A percentile compares a stretch with the other conserved stretches of the same genome.
phyloP scores from a whole-genome alignment of 2,797 vertebrate genomes.

The Garrulus glandarius region DNA sequence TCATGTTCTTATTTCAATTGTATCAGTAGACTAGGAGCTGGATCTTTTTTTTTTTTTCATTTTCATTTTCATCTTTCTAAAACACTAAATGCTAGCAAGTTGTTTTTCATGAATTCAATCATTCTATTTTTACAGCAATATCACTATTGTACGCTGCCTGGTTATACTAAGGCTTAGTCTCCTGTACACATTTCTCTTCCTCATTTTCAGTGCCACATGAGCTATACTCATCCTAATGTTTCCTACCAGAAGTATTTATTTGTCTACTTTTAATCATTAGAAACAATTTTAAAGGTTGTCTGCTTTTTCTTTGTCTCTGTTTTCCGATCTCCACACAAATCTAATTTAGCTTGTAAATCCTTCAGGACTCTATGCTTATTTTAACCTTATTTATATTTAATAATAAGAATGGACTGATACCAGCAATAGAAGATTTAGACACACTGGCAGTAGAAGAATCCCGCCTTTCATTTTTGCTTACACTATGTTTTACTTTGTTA shows the following conservation, averaged over 20 bases:
- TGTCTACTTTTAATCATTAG: not conserved
- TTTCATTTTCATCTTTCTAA: not conserved
- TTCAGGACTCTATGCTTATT: not conserved
- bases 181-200: not conserved
- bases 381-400: conserved; percentile 25
- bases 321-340: not conserved
- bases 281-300: not conserved
- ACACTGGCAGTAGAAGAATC: not conserved
- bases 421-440: not conserved
- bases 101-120: not conserved
- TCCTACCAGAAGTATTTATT: not conserved
- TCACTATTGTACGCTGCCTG: not conserved
- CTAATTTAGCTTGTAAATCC: not conserved
- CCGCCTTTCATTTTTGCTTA: not conserved
- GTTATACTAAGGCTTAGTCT: not conserved
- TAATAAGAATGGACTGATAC: not conserved
- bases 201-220: not conserved
- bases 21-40: not conserved
- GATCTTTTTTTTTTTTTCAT: not conserved
- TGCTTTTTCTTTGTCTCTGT: not conserved
- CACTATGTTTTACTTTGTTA: not conserved
- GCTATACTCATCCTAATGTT: not conserved
- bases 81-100: not conserved
- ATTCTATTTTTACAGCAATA: not conserved
- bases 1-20: not conserved